Evolutionary conservation across 1,140 invertebrate species (phyloP).

Genomic region (Heliconius himera): DNA sequence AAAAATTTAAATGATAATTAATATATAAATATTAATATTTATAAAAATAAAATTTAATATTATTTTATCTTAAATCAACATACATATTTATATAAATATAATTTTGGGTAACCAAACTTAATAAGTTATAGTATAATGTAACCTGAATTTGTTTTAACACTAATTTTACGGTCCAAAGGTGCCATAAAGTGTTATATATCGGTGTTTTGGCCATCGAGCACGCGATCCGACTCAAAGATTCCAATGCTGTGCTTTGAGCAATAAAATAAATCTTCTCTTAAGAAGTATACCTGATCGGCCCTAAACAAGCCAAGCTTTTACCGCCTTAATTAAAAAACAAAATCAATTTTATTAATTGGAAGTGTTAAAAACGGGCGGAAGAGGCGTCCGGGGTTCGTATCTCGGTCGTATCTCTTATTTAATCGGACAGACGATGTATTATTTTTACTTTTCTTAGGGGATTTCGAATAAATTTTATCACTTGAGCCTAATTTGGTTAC

Average conservation of each 20-base stretch:
- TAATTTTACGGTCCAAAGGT: constrained; percentile 56
- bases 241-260: constrained; percentile 70
- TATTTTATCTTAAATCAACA: not conserved
- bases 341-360: constrained; percentile 82
- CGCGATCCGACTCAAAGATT: constrained; percentile 56
- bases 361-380: constrained; percentile 81
- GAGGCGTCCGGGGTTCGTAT: constrained; percentile 69
- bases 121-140: constrained; percentile 33
- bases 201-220: constrained; percentile 60
- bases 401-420: constrained; percentile 79
- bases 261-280: constrained; percentile 80
- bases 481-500: constrained; percentile 80
- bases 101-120: not conserved
- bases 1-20: not conserved
- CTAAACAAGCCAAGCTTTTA: constrained; percentile 71
- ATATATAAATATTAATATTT: not conserved
- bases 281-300: constrained; percentile 71
- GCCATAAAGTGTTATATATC: constrained; percentile 63
- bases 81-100: not conserved
- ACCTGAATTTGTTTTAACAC: constrained; percentile 52
- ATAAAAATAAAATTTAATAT: not conserved
- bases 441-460: constrained; percentile 78
- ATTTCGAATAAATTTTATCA: constrained; percentile 82
- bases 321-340: constrained; percentile 80
- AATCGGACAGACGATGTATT: constrained; percentile 80